phyloP scores from a whole-genome alignment of 2,888 invertebrate genomes.

The Trissonchulus sp. region DNA sequence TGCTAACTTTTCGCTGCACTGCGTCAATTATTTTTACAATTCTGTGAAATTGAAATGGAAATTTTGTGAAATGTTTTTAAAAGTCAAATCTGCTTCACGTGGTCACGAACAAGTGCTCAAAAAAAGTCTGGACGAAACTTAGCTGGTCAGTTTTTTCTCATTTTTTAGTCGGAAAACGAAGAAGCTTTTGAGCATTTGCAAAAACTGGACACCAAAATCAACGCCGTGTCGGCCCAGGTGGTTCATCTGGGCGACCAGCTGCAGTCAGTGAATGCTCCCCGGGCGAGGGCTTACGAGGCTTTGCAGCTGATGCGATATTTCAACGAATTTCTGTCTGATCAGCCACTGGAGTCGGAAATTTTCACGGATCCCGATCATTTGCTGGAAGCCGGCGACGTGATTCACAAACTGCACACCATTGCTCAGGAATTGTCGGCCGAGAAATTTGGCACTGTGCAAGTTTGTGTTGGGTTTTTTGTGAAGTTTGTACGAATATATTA shows the following conservation, averaged over 20 bases:
- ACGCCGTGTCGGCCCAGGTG: conserved; percentile 92
- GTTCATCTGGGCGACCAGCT: conserved; percentile 96
- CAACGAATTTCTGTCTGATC: conserved; percentile 79
- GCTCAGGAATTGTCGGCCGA: conserved; percentile 78
- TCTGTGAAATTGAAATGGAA: too few relatives aligned
- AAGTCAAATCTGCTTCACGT: too few relatives aligned
- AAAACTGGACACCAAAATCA: conserved; percentile 87
- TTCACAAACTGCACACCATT: conserved; percentile 89
- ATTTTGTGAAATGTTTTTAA: too few relatives aligned
- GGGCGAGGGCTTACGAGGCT: conserved; percentile 89
- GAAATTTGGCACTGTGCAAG: conserved; percentile 31
- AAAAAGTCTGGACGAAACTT: too few relatives aligned
- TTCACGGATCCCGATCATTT: conserved; percentile 62
- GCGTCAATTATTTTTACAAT: too few relatives aligned
- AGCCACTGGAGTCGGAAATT: conserved; percentile 73
- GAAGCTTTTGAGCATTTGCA: conserved; percentile 46
- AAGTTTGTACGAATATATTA: too few relatives aligned
- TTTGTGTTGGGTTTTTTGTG: too few relatives aligned
- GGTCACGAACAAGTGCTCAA: too few relatives aligned
- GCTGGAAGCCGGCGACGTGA: conserved; percentile 90
- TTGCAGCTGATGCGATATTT: conserved; percentile 83
- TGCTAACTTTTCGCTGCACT: too few relatives aligned
- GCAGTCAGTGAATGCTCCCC: conserved; percentile 88
- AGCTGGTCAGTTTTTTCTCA: neutral
- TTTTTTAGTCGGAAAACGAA: conserved; percentile 24